Evolutionary conservation across 1,140 invertebrate species (phyloP).

Genomic region (Neuroterus valhalla): DNA sequence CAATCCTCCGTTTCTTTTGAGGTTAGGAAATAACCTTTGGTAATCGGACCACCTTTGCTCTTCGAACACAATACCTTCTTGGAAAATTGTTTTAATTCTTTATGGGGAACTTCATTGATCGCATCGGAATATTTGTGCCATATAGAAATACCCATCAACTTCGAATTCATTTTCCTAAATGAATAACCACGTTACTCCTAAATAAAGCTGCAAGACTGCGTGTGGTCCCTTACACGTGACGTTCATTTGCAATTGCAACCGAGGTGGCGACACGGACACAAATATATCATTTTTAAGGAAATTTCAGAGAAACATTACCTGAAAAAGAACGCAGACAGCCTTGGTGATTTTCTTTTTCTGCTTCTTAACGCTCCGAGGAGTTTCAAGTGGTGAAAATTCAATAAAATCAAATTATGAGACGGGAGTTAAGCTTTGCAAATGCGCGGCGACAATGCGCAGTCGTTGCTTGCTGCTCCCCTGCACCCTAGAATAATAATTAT

Average conservation of each 20-base stretch:
- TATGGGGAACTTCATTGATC: conserved; percentile 1
- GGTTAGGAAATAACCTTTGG: conserved; percentile 36
- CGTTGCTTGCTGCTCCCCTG: background rate
- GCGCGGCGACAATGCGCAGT: conserved; percentile 9
- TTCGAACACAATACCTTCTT: conserved; percentile 1
- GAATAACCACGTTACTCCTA: background rate
- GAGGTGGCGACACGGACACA: background rate
- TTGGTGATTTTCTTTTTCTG: background rate
- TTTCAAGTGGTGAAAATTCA: conserved; percentile 27
- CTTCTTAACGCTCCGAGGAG: background rate
- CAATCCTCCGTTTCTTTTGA: conserved; percentile 31
- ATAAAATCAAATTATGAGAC: conserved; percentile 27
- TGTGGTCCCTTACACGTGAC: background rate
- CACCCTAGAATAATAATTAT: background rate
- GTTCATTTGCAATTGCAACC: background rate
- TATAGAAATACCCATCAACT: conserved; percentile 30
- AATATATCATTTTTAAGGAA: background rate
- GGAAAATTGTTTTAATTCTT: background rate
- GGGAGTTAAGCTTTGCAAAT: conserved; percentile 10
- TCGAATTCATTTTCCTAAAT: background rate
- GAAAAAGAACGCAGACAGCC: background rate
- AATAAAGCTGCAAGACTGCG: background rate
- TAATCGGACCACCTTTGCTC: background rate
- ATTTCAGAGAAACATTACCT: conserved; percentile 6
- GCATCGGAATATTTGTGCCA: conserved; percentile 15